phyloP scores from a whole-genome alignment of 2,888 invertebrate species.

The Nyleta sp. region DNA sequence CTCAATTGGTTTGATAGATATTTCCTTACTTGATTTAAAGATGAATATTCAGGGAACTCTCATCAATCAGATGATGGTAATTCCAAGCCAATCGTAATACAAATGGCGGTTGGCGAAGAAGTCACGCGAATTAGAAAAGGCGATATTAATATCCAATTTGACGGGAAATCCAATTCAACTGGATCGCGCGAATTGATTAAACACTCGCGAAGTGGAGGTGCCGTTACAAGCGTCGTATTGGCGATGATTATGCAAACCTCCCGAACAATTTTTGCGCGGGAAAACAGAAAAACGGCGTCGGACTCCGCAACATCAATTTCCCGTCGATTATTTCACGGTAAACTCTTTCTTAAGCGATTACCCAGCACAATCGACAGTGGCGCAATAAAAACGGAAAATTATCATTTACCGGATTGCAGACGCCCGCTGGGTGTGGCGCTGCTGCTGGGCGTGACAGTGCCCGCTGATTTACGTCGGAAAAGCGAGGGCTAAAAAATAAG shows the following conservation, averaged over 20 bases:
- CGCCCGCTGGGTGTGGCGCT: slow-evolving; percentile 41
- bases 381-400: slow-evolving; percentile 27
- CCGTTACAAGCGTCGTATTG: too few species aligned
- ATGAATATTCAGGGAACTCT: slow-evolving; percentile 53
- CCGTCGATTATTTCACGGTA: not conserved
- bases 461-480: slow-evolving; percentile 46
- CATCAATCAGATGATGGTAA: slow-evolving; percentile 45
- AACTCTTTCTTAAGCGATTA: slow-evolving; percentile 12
- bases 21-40: slow-evolving; percentile 52
- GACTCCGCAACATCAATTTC: slow-evolving; percentile 2
- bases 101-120: slow-evolving; percentile 18
- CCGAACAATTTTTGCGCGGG: too few species aligned
- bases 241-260: too few species aligned
- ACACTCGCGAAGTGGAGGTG: too few species aligned
- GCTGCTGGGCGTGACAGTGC: slow-evolving; percentile 47
- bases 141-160: slow-evolving; percentile 34
- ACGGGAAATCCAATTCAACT: not conserved
- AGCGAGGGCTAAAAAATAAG: slow-evolving; percentile 31
- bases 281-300: too few species aligned
- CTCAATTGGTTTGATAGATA: slow-evolving; percentile 44
- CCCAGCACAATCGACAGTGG: not conserved
- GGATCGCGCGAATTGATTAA: not conserved
- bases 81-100: slow-evolving; percentile 39
- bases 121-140: slow-evolving; percentile 20
- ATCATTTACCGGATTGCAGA: slow-evolving; percentile 38